Percentiles rank a stretch among this genome's conserved stretches.
phyloP scores from a whole-genome alignment of 2,888 invertebrate genomes.

The Ypsolopha sequella region DNA sequence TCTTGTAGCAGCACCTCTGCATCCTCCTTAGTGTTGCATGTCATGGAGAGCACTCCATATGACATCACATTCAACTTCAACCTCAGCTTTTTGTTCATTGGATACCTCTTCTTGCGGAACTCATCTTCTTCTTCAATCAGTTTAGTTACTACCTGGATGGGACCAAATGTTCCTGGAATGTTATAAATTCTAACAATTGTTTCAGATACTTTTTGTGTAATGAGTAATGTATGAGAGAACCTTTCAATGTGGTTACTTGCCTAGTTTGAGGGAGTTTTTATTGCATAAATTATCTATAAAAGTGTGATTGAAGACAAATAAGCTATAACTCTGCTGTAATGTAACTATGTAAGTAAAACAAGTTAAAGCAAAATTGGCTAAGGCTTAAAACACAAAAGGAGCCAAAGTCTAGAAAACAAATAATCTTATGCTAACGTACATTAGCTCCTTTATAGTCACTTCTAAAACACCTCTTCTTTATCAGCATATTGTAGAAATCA shows the following conservation, averaged over 20 bases:
- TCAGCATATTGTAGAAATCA: constrained; percentile 88
- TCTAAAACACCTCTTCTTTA: constrained; percentile 82
- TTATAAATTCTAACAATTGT: too few relatives aligned
- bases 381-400: background rate
- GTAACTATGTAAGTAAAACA: too few relatives aligned
- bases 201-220: too few relatives aligned
- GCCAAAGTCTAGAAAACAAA: background rate
- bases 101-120: constrained; percentile 32
- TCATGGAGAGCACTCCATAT: constrained; percentile 86
- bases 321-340: too few relatives aligned
- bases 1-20: constrained; percentile 76
- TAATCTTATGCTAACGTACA: constrained; percentile 72
- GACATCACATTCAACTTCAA: constrained; percentile 82
- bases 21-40: constrained; percentile 75
- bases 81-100: constrained; percentile 46
- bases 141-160: constrained; percentile 63
- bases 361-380: background rate
- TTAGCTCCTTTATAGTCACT: constrained; percentile 77
- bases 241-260: too few relatives aligned
- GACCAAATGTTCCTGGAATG: constrained; percentile 4
- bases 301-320: too few relatives aligned
- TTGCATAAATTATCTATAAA: too few relatives aligned
- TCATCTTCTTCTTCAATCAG: constrained; percentile 66
- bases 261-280: too few relatives aligned
- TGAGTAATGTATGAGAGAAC: too few relatives aligned